Conservation (phyloP, 2,888 invertebrate species). For the Xestia rhomboidea region DNA sequence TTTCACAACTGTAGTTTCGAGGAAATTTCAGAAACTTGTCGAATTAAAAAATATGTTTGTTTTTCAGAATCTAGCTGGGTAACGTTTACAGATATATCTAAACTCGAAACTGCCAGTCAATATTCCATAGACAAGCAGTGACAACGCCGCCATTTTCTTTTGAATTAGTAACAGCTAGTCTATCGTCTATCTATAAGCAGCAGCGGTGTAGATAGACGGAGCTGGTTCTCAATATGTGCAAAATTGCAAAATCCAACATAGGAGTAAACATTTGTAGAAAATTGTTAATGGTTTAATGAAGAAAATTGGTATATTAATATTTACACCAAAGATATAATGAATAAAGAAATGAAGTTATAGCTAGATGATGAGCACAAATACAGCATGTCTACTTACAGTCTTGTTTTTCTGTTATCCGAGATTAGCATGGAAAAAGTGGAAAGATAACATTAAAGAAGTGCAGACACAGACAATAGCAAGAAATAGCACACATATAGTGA, state of each 20-base stretch:
- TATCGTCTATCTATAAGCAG: too few species aligned
- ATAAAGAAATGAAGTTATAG: not conserved
- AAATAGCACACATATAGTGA: slow-evolving; percentile 38
- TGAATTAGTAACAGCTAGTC: too few species aligned
- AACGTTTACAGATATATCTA: not conserved
- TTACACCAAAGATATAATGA: slow-evolving; percentile 4
- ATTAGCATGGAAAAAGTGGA: slow-evolving; percentile 66
- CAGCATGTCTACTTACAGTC: slow-evolving; percentile 60
- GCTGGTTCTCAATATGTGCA: not conserved
- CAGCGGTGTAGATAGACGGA: not conserved
- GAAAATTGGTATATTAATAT: not conserved
- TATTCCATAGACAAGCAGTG: not conserved
- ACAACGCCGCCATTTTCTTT: not conserved
- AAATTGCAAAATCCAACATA: too few species aligned
- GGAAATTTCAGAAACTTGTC: not conserved
- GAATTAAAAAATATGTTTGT: not conserved
- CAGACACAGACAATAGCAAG: slow-evolving; percentile 49
- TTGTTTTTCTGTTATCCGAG: slow-evolving; percentile 68
- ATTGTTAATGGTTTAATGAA: not conserved
- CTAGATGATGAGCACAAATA: slow-evolving; percentile 31
- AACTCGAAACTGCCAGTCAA: not conserved
- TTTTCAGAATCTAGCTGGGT: not conserved
- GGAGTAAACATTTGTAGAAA: not conserved
- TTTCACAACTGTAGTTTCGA: slow-evolving; percentile 2
- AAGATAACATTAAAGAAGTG: slow-evolving; percentile 55